Evolutionary conservation across 2,888 invertebrate genomes (phyloP).

Genomic region (Epistrophe eligans): DNA sequence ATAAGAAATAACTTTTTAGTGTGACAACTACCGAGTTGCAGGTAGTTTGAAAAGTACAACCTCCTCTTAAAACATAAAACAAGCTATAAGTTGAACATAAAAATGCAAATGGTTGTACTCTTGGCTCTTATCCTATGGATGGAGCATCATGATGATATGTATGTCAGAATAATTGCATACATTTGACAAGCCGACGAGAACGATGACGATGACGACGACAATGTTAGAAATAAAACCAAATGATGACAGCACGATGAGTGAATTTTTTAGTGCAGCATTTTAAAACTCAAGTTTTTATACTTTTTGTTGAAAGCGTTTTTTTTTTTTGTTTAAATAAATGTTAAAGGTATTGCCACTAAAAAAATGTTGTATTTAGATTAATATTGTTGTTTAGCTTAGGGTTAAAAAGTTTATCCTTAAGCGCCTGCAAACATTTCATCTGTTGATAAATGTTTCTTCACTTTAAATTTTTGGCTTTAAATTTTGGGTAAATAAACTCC

Average conservation of each 20-base stretch:
- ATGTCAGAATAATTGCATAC: constrained; percentile 16
- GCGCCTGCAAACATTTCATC: neutral
- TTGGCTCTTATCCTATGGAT: constrained; percentile 4
- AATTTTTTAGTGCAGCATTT: neutral
- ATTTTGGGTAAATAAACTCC: too few relatives aligned
- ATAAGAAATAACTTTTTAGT: constrained; percentile 10
- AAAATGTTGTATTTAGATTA: neutral
- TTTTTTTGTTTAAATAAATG: neutral
- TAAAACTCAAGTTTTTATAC: neutral
- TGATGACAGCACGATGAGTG: neutral
- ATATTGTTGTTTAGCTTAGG: neutral
- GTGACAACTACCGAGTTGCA: constrained; percentile 17
- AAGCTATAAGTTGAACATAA: constrained; percentile 12
- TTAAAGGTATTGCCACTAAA: neutral
- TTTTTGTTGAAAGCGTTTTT: neutral
- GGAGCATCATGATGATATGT: constrained; percentile 12
- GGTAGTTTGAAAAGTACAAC: constrained; percentile 5
- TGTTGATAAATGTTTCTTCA: too few relatives aligned
- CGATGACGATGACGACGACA: neutral
- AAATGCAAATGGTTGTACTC: constrained; percentile 4
- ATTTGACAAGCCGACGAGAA: neutral
- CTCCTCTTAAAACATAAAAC: neutral
- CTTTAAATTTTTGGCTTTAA: too few relatives aligned
- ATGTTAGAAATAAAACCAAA: constrained; percentile 1
- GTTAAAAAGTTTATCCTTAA: neutral